Evolutionary conservation across 92 coral and sea anemone species (phyloP).

Genomic region (Diadumene lineata): DNA sequence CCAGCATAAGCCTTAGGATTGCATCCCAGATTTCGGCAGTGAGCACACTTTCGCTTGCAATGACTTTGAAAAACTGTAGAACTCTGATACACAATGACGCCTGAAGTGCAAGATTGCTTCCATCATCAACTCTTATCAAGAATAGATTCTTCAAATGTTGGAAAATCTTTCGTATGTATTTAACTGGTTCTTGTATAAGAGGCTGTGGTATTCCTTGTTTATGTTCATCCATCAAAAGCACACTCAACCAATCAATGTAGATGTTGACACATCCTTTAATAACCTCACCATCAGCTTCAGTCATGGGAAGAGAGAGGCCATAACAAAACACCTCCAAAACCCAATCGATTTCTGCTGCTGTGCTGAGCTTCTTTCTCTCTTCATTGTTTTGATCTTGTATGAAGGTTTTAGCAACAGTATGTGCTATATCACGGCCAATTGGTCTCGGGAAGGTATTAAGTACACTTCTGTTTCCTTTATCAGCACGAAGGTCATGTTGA

Average conservation of each 20-base stretch:
- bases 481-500: constrained; percentile 69
- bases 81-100: constrained; percentile 89
- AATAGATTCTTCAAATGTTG: constrained; percentile 94
- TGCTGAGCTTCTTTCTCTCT: constrained; percentile 52
- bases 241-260: constrained; percentile 89
- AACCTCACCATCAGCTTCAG: constrained; percentile 89
- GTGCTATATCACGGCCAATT: constrained; percentile 90
- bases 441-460: constrained; percentile 69
- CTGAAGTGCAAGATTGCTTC: constrained; percentile 91
- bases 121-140: constrained; percentile 58
- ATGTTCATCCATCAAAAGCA: constrained; percentile 49
- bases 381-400: constrained; percentile 57
- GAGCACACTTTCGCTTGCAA: constrained; percentile 61
- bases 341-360: constrained; percentile 84
- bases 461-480: constrained; percentile 77
- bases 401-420: constrained; percentile 73
- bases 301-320: constrained; percentile 89
- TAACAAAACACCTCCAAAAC: constrained; percentile 94
- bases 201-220: constrained; percentile 84
- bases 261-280: constrained; percentile 88
- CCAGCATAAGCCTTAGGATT: constrained; percentile 76
- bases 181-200: constrained; percentile 71
- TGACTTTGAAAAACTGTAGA: constrained; percentile 72
- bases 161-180: constrained; percentile 73
- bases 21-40: constrained; percentile 86